Evolutionary conservation across 2,888 invertebrate species (phyloP).

Genomic region (Glomeris marginata): DNA sequence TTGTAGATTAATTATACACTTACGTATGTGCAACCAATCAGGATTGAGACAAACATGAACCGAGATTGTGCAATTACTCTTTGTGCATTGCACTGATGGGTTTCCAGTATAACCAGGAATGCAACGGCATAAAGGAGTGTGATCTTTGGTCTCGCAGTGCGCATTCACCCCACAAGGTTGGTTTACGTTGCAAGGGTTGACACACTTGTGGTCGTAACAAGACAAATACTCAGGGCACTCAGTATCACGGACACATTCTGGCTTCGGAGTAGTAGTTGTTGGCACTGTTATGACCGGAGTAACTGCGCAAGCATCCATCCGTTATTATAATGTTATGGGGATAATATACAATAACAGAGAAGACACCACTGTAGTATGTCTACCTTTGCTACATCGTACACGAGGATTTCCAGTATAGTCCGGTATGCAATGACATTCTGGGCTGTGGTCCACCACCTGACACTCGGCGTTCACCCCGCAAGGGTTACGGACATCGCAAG

Average conservation of each 20-base stretch:
- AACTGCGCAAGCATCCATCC: not conserved
- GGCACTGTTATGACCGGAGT: not conserved
- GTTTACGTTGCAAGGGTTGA: slow-evolving; percentile 47
- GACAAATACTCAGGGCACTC: slow-evolving; percentile 70
- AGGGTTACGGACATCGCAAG: slow-evolving; percentile 49
- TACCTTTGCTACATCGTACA: slow-evolving; percentile 14
- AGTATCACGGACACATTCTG: slow-evolving; percentile 61
- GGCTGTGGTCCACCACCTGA: slow-evolving; percentile 53
- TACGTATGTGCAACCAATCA: too few relatives aligned
- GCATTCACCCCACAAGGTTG: slow-evolving; percentile 71
- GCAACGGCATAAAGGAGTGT: slow-evolving; percentile 55
- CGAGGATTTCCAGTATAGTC: slow-evolving; percentile 39
- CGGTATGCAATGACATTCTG: slow-evolving; percentile 51
- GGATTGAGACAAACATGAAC: too few relatives aligned
- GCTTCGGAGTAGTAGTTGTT: not conserved
- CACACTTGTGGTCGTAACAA: slow-evolving; percentile 62
- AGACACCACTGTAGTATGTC: not conserved
- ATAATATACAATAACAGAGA: too few relatives aligned
- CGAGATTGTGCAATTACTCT: slow-evolving; percentile 3
- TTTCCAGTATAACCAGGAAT: slow-evolving; percentile 43
- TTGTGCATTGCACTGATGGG: slow-evolving; percentile 16
- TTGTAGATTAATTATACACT: too few relatives aligned
- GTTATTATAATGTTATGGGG: too few relatives aligned
- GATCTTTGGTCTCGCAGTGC: slow-evolving; percentile 53
- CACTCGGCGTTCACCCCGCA: slow-evolving; percentile 70